A percentile compares a stretch with the other conserved stretches of the same genome.
phyloP scores from a whole-genome alignment of 2,113 vertebrate species.

The Phodopus roborovskii region DNA sequence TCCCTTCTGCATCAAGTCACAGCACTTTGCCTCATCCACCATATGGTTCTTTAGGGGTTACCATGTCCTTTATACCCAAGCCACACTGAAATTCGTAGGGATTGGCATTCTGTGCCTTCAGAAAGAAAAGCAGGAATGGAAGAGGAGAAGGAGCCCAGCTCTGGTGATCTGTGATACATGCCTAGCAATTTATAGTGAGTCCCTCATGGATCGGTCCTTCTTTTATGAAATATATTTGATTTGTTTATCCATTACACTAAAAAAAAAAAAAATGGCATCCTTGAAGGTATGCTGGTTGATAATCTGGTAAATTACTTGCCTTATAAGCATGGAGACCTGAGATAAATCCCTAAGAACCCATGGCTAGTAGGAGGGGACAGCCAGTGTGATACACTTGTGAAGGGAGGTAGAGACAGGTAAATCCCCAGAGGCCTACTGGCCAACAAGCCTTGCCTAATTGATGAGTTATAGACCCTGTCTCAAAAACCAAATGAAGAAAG shows the following conservation, averaged over 20 bases:
- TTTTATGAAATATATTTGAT: not conserved
- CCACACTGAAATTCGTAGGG: not conserved
- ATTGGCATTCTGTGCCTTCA: not conserved
- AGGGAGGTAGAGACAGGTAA: not conserved
- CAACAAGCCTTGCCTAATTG: not conserved
- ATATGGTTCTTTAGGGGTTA: not conserved
- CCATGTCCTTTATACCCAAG: not conserved
- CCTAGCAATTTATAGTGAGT: accelerated
- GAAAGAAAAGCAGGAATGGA: not conserved
- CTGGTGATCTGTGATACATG: accelerated
- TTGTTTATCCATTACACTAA: not conserved
- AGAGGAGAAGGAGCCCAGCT: not conserved
- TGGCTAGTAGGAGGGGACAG: not conserved
- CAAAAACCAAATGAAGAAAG: not conserved
- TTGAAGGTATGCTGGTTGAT: not conserved
- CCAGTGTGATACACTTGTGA: not conserved
- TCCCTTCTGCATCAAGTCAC: not conserved
- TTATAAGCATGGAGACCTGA: not conserved
- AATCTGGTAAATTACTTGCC: not conserved
- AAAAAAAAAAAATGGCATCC: not conserved
- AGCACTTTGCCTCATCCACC: not conserved
- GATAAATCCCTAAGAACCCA: not conserved
- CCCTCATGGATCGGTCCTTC: not conserved
- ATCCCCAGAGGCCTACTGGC: not conserved
- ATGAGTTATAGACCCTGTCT: not conserved